phyloP scores from a whole-genome alignment of 2,888 invertebrate genomes.

The Cerceris ruficornis region DNA sequence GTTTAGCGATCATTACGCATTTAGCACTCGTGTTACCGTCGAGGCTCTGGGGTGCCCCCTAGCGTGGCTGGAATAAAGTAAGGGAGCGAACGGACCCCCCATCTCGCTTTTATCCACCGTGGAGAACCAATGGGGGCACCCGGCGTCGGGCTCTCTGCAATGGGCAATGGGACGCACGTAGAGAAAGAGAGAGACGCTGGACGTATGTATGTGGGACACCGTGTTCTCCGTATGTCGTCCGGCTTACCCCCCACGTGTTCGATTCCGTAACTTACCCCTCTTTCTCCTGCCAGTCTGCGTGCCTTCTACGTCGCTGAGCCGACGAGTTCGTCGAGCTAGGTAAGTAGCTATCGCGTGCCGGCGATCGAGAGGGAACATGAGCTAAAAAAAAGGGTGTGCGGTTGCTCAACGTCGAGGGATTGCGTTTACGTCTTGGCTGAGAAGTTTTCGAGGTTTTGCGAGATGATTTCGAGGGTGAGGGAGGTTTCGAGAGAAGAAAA shows the following conservation, averaged over 20 bases:
- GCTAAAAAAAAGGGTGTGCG: not conserved
- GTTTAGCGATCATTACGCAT: slow-evolving; percentile 78
- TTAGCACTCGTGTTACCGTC: slow-evolving; percentile 78
- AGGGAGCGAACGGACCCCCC: slow-evolving; percentile 76
- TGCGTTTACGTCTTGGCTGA: too few relatives aligned
- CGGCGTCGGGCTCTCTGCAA: slow-evolving; percentile 64
- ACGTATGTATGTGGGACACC: slow-evolving; percentile 70
- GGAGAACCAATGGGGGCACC: slow-evolving; percentile 73
- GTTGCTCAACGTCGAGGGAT: too few relatives aligned
- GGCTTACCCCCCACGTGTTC: slow-evolving; percentile 75
- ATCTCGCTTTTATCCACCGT: slow-evolving; percentile 77
- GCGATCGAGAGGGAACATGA: not conserved
- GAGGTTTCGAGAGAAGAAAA: too few relatives aligned
- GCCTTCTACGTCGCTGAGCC: slow-evolving; percentile 4
- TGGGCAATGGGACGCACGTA: slow-evolving; percentile 66
- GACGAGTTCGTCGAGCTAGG: slow-evolving; percentile 10
- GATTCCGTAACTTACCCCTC: slow-evolving; percentile 62
- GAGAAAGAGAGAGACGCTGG: slow-evolving; percentile 34
- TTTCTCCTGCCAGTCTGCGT: slow-evolving; percentile 7
- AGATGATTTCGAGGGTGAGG: too few relatives aligned
- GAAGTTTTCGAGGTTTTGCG: too few relatives aligned
- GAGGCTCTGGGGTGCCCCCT: slow-evolving; percentile 68
- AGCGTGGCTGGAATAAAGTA: slow-evolving; percentile 70
- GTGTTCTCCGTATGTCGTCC: slow-evolving; percentile 77
- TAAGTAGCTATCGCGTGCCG: slow-evolving; percentile 49